Evolutionary conservation across 2,797 vertebrate genomes (phyloP), one percentile per base, ranked within the genome.

Genomic region (Hydrocynus forskahlii): DNA sequence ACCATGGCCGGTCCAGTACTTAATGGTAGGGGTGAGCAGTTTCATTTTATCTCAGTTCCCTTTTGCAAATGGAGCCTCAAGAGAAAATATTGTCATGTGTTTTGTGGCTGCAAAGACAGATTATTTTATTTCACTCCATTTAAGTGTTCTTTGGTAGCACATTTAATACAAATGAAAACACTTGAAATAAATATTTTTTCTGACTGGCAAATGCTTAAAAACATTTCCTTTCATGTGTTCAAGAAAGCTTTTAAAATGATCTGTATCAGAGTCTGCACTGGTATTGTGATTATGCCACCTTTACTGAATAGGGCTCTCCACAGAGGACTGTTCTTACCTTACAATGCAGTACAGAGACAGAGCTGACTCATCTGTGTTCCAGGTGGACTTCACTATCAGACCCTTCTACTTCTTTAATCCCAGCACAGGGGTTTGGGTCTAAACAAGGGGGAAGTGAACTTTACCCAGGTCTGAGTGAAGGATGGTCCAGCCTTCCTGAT

Each of bases 401-500:
- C 50, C 62, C 35, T 62, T 81, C 48, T 66, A 38, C 78, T 57
- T 50, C 60, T 79, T 83, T 76, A 67, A 77, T 79, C 84, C 68
- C 85, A 55, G 80, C 60, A 74, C 35, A 69, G 75, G 57, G 59
- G 25, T 69, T 87, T 78, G 67, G 82, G 85, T 83, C 87, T 90
- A 85, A 85, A 43, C 75, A 85, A 87, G 2, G 64, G 17, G 19
- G 9, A 64, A 66, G 63, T 57, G 25, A 63, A 81, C 71, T 52
- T 74, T 70, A 59, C 86, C 83, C 75, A 67, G 40, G 81, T 88
- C 87, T 88, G 80, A 66, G 76, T 81, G 85, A 92, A 83, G 80
- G 90, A 91, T 89, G 87, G 83, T 78, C 75, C 79, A 55, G 5
- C 8, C 89, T 94, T 90, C 90, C 89, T 89, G 84, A 83, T 45